Base-by-base conservation (phyloP, 2,888 invertebrate species). In the Oegoconia quadripuncta region DNA sequence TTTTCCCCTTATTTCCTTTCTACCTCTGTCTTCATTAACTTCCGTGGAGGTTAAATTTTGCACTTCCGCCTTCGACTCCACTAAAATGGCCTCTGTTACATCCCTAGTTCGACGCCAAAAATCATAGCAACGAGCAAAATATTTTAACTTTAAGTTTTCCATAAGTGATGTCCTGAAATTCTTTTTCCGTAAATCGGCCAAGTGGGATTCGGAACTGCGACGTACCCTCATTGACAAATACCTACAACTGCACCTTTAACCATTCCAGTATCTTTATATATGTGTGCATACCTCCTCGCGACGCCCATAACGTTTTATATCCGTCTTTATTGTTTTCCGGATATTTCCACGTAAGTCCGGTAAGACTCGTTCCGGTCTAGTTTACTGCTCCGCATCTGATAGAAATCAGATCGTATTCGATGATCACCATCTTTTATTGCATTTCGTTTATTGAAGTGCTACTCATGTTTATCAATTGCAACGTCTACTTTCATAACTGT, bases 241-340 rank as follows among this genome's bases (percentile, higher is more conserved):
- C n/a, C n/a, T n/a, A n/a, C n/a, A n/a, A n/a, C n/a, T n/a, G n/a
- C 6, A 5, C 14, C 6, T 9, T 12, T 28, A 3, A 4, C 28
- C 11, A 5, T 28, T 28, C 28, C 28, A 28, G 7, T 28, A n/a
- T 28, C 32, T 1, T 6, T 13, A 12, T 8, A 28, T 12, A 11
- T 11, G 2, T 12, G 20, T 3, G 5, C 32, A 20, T 15, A 25
- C 32, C 47, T 39, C 40, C 12, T 27, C 27, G 13, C 35, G 34
- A 45, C 27, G 34, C 39, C 43, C 51, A 48, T 57, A 58, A 52
- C 45, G 36, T 53, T 55, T 53, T 51, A 55, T 47, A 40, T 20
- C 40, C 42, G 6, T 9, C 31, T 42, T 55, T 54, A 54, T 48
- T 49, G 48, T 50, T 47, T 46, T 42, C 49, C 37, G 37, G 43